A percentile compares a stretch with the other conserved stretches of the same genome.
Conservation (phyloP, 2,888 invertebrate genomes). For the Agonum fuliginosum region DNA sequence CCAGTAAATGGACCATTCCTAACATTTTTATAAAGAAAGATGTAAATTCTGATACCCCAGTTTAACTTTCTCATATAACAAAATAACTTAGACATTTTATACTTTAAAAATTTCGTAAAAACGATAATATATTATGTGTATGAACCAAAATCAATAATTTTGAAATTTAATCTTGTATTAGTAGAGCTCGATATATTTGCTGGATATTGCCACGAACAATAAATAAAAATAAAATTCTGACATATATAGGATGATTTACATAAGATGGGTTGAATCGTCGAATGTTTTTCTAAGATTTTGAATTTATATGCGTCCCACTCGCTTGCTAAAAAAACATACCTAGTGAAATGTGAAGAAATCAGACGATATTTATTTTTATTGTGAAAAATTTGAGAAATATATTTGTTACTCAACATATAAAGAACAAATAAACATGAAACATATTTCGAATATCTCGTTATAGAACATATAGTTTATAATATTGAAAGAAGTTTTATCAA, state of each 20-base stretch:
- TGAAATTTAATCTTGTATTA: conserved; percentile 20
- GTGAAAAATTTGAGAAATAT: too few species aligned
- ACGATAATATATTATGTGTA: background rate
- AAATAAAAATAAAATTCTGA: conserved; percentile 23
- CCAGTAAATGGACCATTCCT: conserved; percentile 6
- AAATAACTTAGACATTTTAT: background rate
- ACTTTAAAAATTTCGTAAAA: background rate
- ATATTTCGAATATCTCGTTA: too few species aligned
- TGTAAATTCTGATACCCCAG: background rate
- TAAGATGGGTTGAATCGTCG: background rate
- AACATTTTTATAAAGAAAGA: conserved; percentile 16
- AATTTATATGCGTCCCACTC: background rate
- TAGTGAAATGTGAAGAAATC: background rate
- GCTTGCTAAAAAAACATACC: background rate
- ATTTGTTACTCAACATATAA: too few species aligned
- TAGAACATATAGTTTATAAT: too few species aligned
- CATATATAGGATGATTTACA: background rate
- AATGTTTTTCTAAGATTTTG: background rate
- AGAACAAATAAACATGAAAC: too few species aligned
- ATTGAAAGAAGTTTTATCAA: too few species aligned
- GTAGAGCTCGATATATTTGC: too few species aligned
- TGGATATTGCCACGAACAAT: background rate
- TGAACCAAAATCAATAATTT: conserved; percentile 14
- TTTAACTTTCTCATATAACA: background rate
- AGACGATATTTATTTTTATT: background rate